Evolutionary conservation across 2,113 vertebrate genomes (phyloP).

Genomic region (Bufo gargarizans): DNA sequence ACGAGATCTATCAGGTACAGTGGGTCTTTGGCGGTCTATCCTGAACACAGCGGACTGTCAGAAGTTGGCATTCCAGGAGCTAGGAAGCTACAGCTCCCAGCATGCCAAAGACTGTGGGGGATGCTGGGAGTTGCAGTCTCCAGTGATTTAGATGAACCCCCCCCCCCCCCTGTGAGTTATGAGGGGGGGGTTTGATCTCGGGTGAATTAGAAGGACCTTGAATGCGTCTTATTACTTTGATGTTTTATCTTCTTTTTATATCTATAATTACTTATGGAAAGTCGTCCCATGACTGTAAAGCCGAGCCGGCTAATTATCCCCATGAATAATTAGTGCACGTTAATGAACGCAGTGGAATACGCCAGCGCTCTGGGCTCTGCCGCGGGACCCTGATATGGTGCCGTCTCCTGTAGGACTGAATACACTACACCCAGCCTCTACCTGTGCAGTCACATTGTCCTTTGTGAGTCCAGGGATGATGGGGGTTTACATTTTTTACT

Average conservation of each 20-base stretch:
- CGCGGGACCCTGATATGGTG: neutral
- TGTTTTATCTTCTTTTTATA: slow-evolving; percentile 65
- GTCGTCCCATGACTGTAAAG: slow-evolving; percentile 68
- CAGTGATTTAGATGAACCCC: neutral
- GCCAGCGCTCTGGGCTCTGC: neutral
- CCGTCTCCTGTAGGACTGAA: neutral
- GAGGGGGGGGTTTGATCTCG: no score
- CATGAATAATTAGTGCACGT: slow-evolving; percentile 72
- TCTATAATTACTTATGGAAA: slow-evolving; percentile 75
- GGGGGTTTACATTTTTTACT: neutral
- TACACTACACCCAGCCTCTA: neutral
- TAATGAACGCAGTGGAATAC: slow-evolving; percentile 69
- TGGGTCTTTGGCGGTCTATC: neutral
- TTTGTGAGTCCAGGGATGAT: neutral
- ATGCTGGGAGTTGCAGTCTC: neutral
- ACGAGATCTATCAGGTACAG: no score
- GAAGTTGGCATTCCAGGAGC: neutral
- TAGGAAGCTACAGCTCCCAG: no score
- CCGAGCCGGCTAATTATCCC: slow-evolving; percentile 71
- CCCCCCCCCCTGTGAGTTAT: no score
- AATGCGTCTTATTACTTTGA: slow-evolving; percentile 64
- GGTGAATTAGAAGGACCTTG: neutral
- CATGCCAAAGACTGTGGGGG: neutral
- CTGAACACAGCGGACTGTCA: neutral
- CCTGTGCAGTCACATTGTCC: neutral